Evolutionary conservation across 2,888 invertebrate genomes (phyloP).

Genomic region (Hesperia comma): DNA sequence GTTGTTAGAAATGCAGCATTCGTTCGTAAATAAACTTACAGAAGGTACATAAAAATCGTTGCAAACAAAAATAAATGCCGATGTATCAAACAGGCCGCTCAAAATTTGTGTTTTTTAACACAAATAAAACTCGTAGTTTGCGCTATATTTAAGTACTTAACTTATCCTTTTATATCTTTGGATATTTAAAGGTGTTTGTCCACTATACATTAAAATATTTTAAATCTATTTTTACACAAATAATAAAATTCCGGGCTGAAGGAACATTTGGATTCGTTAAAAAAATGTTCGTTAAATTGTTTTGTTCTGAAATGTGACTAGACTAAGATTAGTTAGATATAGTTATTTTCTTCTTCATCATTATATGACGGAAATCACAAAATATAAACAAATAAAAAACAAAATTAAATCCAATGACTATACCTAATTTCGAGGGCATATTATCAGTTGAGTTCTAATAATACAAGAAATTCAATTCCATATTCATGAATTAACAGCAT

Average conservation of each 20-base stretch:
- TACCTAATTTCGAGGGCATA: too few species aligned
- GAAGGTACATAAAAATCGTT: constrained; percentile 9
- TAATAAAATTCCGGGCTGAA: constrained; percentile 43
- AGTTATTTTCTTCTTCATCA: not conserved
- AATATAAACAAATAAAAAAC: too few species aligned
- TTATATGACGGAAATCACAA: too few species aligned
- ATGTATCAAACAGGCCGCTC: constrained; percentile 55
- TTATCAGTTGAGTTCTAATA: too few species aligned
- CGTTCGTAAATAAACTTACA: constrained; percentile 10
- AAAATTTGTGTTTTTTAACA: constrained; percentile 1
- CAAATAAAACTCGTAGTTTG: constrained; percentile 19
- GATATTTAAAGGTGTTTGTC: constrained; percentile 39
- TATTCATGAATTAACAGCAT: too few species aligned
- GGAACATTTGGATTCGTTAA: constrained; percentile 18
- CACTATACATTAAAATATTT: constrained; percentile 51
- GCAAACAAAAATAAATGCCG: constrained; percentile 64
- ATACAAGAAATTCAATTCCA: too few species aligned
- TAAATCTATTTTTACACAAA: constrained; percentile 62
- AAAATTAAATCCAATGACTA: too few species aligned
- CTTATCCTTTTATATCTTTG: constrained; percentile 38
- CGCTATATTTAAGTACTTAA: constrained; percentile 45
- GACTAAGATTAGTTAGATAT: not conserved
- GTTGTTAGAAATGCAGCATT: constrained; percentile 50
- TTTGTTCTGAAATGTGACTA: not conserved
- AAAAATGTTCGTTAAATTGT: not conserved